Evolutionary conservation across 2,888 invertebrate species (phyloP).

Genomic region (Acheta domesticus): DNA sequence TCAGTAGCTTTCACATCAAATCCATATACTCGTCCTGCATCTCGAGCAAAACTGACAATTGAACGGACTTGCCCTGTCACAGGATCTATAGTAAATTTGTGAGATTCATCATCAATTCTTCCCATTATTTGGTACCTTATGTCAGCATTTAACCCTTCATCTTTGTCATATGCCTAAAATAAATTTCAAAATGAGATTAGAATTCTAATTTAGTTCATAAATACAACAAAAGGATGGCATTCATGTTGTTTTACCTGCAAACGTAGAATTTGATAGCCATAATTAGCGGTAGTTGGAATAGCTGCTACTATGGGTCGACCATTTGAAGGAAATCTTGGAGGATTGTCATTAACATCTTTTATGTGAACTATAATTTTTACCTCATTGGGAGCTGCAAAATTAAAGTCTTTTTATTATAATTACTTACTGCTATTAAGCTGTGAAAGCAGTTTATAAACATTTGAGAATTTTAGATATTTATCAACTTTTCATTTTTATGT

Average conservation of each 20-base stretch:
- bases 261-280: slow-evolving; percentile 75
- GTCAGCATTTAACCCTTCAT: slow-evolving; percentile 71
- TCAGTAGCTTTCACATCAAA: slow-evolving; percentile 88
- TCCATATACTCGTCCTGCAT: slow-evolving; percentile 74
- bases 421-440: too few species aligned
- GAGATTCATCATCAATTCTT: slow-evolving; percentile 62
- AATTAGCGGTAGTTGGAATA: slow-evolving; percentile 74
- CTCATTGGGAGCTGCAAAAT: slow-evolving; percentile 58
- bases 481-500: too few species aligned
- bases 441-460: too few species aligned
- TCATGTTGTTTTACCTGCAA: slow-evolving; percentile 58
- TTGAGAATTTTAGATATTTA: too few species aligned
- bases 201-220: neutral
- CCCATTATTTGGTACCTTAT: slow-evolving; percentile 74
- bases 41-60: slow-evolving; percentile 63
- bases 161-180: slow-evolving; percentile 68
- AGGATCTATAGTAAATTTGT: slow-evolving; percentile 74
- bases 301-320: slow-evolving; percentile 79
- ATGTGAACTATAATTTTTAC: slow-evolving; percentile 75
- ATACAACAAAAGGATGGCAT: neutral
- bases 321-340: slow-evolving; percentile 69
- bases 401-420: slow-evolving; percentile 5
- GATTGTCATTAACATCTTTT: slow-evolving; percentile 78
- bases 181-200: neutral
- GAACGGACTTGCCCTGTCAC: slow-evolving; percentile 71